Evolutionary conservation across 2,797 vertebrate genomes (phyloP), one percentile per base, ranked within the genome.

Genomic region (Phrynocephalus forsythii): DNA sequence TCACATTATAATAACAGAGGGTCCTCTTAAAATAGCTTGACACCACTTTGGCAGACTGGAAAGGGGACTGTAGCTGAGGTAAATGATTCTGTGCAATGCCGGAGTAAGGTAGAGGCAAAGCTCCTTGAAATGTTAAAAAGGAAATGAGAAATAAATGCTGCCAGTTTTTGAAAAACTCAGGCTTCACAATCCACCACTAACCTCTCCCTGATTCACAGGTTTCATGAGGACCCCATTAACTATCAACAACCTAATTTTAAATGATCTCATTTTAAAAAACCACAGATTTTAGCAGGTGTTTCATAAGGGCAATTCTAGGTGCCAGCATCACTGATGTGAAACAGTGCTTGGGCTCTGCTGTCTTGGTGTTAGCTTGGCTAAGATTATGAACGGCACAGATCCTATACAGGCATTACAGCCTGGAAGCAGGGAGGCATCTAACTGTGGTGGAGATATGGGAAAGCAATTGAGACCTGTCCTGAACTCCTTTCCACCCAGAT

Each of bases 221-320:
- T 24, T 48, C 44, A 18, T 15, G 67, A 76, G 3, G 26, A 13
- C 33, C 68, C 44, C 22, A n/a, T 44, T 7, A 69, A 83, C 86
- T 68, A 69, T 15, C 73, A 87, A 16, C 69, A 48, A 56, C 48
- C 73, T 60, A 48, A 77, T 87, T 82, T 68, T 24, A 67, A 73
- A 81, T 26, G 69, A 66, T 30, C 28, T 75, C 22, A 13, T 68
- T 83, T 77, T 87, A 5, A 73, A 60, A 80, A 81, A 52, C 8
- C 48, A 86, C 18, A n/a, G 30, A 76, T 76, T 73, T 48, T 26
- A 33, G 73, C 28, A 48, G 56, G 15, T 13, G 3, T 77, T 82
- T 30, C 50, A 9, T 18, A 69, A 83, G 6, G 13, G 5, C 38
- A 30, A 24, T 48, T 22, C 20, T n/a, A n/a, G 44, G 3, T 33